phyloP scores from a whole-genome alignment of 2,113 vertebrate species.

The Lepus europaeus region DNA sequence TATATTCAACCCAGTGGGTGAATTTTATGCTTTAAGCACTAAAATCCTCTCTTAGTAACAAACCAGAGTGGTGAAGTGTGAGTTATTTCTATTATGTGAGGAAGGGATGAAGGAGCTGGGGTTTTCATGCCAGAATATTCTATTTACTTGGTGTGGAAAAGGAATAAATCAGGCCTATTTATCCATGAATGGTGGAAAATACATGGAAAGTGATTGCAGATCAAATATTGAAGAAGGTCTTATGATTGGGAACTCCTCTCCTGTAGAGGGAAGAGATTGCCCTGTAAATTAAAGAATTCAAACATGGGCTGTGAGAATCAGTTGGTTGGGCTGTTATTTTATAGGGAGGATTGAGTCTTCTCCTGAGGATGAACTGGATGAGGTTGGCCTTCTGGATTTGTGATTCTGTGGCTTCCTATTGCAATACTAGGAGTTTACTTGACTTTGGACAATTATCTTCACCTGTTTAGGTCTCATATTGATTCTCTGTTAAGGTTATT shows the following conservation, averaged over 20 bases:
- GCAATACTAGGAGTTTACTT: neutral
- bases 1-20: neutral
- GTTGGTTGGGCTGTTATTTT: neutral
- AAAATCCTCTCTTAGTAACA: neutral
- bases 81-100: neutral
- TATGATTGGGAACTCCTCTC: neutral
- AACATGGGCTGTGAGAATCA: neutral
- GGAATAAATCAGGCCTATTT: neutral
- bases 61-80: neutral
- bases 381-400: neutral
- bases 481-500: conserved; percentile 17
- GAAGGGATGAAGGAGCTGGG: neutral
- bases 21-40: neutral
- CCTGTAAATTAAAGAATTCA: neutral
- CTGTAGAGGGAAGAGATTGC: neutral
- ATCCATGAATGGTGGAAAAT: neutral
- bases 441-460: neutral
- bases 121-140: neutral
- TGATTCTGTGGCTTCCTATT: conserved; percentile 14
- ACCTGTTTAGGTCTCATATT: neutral
- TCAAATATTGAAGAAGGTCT: neutral
- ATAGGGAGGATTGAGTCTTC: neutral
- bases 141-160: neutral
- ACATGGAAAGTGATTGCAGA: neutral
- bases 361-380: neutral